phyloP scores from a whole-genome alignment of 2,888 invertebrate species.

The Lycaena phlaeas region DNA sequence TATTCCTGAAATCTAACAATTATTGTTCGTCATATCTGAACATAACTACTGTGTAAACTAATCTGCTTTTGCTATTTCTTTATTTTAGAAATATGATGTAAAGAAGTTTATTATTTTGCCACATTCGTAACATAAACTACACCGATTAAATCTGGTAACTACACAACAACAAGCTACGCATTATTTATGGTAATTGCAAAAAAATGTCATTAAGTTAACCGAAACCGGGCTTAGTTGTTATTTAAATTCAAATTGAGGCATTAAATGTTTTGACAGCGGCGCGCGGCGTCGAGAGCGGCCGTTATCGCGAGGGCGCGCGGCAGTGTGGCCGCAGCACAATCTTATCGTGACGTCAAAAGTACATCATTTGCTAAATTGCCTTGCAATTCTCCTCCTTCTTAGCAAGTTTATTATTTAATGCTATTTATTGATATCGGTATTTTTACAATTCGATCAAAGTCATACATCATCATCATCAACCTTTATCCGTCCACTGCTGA shows the following conservation, averaged over 20 bases:
- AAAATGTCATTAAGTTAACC: slow-evolving; percentile 12
- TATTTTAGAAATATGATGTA: too few species aligned
- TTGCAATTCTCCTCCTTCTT: slow-evolving; percentile 3
- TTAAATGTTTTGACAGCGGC: slow-evolving; percentile 36
- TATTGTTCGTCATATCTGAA: too few species aligned
- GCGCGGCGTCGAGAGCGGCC: slow-evolving; percentile 26
- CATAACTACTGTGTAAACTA: too few species aligned
- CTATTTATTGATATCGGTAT: neutral
- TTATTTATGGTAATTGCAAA: slow-evolving; percentile 20
- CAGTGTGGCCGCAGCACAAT: slow-evolving; percentile 9
- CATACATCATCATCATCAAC: too few species aligned
- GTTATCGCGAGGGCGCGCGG: slow-evolving; percentile 30
- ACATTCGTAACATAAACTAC: too few species aligned
- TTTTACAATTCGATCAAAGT: neutral
- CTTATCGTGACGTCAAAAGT: slow-evolving; percentile 8
- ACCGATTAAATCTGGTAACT: too few species aligned
- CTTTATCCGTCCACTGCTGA: too few species aligned
- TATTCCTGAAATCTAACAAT: too few species aligned
- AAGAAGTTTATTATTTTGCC: too few species aligned
- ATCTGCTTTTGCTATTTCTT: too few species aligned
- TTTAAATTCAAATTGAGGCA: slow-evolving; percentile 72
- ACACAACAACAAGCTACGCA: neutral
- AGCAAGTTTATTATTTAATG: neutral
- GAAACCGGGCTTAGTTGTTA: slow-evolving; percentile 55
- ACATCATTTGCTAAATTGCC: slow-evolving; percentile 8